Evolutionary conservation across 2,888 invertebrate genomes (phyloP).

Genomic region (Leucoma salicis): DNA sequence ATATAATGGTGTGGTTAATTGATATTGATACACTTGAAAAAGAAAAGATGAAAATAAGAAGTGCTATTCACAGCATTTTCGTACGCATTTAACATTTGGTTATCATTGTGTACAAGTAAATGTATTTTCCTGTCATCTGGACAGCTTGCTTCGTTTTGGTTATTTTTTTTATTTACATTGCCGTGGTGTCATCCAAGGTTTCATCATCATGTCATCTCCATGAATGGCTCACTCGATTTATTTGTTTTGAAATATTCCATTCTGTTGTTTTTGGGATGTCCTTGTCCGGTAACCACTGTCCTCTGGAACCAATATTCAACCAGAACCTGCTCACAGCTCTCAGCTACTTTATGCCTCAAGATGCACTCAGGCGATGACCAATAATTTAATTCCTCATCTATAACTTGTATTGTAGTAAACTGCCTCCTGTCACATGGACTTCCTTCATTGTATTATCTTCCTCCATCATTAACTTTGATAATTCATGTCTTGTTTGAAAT

Average conservation of each 20-base stretch:
- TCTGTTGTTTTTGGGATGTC: neutral
- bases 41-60: conserved; percentile 39
- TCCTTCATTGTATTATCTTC: neutral
- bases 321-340: neutral
- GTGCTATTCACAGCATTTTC: conserved; percentile 55
- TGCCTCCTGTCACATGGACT: neutral
- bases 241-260: too few relatives aligned
- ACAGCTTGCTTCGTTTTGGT: neutral
- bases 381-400: neutral
- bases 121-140: neutral
- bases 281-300: neutral
- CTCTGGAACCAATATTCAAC: neutral
- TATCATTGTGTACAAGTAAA: conserved; percentile 52
- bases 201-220: too few relatives aligned
- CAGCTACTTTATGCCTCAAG: neutral
- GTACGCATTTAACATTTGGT: conserved; percentile 55
- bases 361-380: neutral
- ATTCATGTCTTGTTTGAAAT: too few relatives aligned
- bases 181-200: too few relatives aligned
- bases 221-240: too few relatives aligned
- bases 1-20: neutral
- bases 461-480: neutral
- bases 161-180: neutral
- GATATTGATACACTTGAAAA: conserved; percentile 11
- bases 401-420: neutral